Base-by-base conservation (phyloP, 2,113 vertebrate species). In the Neodon shergylaensis region DNA sequence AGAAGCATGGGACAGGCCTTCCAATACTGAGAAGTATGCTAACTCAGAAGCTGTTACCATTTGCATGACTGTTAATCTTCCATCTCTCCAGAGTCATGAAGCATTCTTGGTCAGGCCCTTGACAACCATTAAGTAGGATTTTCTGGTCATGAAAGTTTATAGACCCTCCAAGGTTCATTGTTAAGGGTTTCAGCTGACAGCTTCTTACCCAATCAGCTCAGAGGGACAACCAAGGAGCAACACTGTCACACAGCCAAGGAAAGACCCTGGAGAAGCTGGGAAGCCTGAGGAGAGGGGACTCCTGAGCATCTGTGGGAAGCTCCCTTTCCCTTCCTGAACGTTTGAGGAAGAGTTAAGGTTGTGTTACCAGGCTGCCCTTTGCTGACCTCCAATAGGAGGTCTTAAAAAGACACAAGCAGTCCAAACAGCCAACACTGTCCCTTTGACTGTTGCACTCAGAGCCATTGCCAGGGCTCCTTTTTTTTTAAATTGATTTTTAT, bases 371-470 rank as follows among this genome's bases (percentile, higher is more conserved):
- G 66, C 14, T 78, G 87, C 79, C 78, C n/a, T 17, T 88, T 83
- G 74, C 39, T 21, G 70, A 17, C 82, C 63, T 47, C 54, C 78
- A 68, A n/a, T 74, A 77, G 94, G 84, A n/a, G 86, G 78, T 33
- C 91, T 74, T 54, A n/a, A n/a, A 90, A 95, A 92, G 52, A 91
- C 44, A 61, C 94, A 86, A 86, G 31, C 83, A 91, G 61, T 26
- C 22, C 70, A 74, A 90, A 92, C 73, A 86, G 72, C 89, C 93
- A 86, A 72, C 85, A 47, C 92, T 24, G 28, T 79, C 44, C 76
- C 68, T 47, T 82, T 54, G 88, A 74, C 78, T 94, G 74, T 24
- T 79, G 44, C 86, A 73, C 90, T 44, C 68, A 28, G 83, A 78
- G 92, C 87, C 86, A 54, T 63, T 91, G 90, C 66, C 87, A 83